phyloP scores from a whole-genome alignment of 1,140 invertebrate genomes.

The Pinna nobilis region DNA sequence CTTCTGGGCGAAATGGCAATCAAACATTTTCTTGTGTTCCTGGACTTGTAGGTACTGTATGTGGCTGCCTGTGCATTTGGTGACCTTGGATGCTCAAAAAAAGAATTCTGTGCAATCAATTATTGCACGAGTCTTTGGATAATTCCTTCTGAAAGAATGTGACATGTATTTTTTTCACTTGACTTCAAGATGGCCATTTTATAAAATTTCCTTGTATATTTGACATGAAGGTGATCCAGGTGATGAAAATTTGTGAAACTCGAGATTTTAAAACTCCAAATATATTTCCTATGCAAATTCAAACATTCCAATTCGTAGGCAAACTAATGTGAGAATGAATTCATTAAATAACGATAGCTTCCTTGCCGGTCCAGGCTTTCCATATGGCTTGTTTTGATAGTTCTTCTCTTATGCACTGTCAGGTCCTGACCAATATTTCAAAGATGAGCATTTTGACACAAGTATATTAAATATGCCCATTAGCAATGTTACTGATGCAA shows the following conservation, averaged over 20 bases:
- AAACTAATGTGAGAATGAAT: constrained; percentile 15
- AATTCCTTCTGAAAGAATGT: constrained; percentile 15
- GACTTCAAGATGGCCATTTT: constrained; percentile 1
- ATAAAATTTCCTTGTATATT: background rate
- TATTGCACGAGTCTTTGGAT: background rate
- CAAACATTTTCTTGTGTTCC: constrained; percentile 17
- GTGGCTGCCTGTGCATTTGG: background rate
- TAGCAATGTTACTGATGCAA: background rate
- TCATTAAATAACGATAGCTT: constrained; percentile 8
- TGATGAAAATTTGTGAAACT: constrained; percentile 22
- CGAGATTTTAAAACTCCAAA: constrained; percentile 18
- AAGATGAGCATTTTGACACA: background rate
- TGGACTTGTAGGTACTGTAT: constrained; percentile 18
- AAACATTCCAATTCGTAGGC: background rate
- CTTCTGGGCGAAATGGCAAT: constrained; percentile 1
- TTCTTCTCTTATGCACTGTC: constrained; percentile 2
- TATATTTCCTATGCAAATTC: constrained; percentile 3
- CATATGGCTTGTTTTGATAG: background rate
- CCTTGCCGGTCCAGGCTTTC: constrained; percentile 25
- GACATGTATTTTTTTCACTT: constrained; percentile 26
- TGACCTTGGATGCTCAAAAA: constrained; percentile 5
- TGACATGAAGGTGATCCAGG: constrained; percentile 14
- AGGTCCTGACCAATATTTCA: constrained; percentile 21
- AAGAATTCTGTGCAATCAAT: constrained; percentile 29
- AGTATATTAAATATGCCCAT: background rate